Conservation (phyloP, 2,113 vertebrate genomes). For the Sitta europaea region DNA sequence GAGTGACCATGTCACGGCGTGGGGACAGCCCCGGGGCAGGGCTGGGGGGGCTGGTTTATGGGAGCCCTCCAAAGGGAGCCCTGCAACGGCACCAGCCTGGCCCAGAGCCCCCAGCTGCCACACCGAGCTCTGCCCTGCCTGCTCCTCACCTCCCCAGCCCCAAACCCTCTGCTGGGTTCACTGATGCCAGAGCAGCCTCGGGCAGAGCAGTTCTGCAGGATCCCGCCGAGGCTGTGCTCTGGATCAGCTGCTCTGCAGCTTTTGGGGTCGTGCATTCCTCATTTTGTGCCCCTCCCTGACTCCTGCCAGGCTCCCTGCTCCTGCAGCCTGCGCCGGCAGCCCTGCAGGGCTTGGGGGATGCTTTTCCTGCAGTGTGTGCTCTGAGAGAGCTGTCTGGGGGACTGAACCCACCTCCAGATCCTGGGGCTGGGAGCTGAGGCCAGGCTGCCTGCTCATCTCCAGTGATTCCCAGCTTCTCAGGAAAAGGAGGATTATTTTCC, state of each 20-base stretch:
- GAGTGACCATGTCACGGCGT: accelerated
- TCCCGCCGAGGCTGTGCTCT: accelerated
- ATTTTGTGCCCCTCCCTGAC: too few species aligned
- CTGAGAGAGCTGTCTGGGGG: background rate
- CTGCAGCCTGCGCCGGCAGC: background rate
- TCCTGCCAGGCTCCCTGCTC: background rate
- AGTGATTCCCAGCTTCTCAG: background rate
- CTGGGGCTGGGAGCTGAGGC: background rate
- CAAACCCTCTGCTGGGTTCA: accelerated
- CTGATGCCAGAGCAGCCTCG: accelerated
- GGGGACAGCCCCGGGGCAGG: background rate
- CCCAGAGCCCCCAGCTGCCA: background rate
- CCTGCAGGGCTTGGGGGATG: background rate
- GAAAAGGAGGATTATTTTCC: background rate
- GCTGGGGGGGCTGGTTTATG: background rate
- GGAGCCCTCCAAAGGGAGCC: background rate
- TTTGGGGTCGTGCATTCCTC: background rate
- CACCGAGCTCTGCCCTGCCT: background rate
- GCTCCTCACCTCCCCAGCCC: background rate
- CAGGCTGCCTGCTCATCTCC: background rate
- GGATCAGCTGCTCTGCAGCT: background rate
- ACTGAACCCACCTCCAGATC: background rate
- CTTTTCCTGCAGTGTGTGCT: background rate
- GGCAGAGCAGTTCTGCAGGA: background rate
- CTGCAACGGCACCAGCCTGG: background rate